Base-by-base conservation (phyloP, 2,888 invertebrate species). In the Euplexia lucipara region DNA sequence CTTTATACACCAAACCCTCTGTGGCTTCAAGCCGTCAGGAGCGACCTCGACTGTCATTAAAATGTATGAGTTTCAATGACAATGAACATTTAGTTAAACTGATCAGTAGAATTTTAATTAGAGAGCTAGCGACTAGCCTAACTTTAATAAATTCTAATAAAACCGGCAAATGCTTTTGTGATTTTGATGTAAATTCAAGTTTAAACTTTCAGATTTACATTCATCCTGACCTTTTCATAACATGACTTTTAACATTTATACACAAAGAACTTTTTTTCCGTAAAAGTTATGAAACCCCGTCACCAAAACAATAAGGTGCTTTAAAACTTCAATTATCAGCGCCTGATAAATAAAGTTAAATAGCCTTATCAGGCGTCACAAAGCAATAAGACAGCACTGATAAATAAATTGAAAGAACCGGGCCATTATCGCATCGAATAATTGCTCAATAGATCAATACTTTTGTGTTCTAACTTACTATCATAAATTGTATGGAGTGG, bases 241-340 rank as follows among this genome's bases (percentile, higher is more conserved):
- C n/a, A n/a, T n/a, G 35, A 30, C 16, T 70, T 35, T 37, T 30
- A 35, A 35, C 35, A 35, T 44, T 35, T 9, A 14, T 10, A 6
- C 35, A 16, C 35, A 16, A n/a, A 71, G 37, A 9, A 44, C 0
- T 9, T 3, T 32, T 64, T 32, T 42, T 64, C 32, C 16, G 7
- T 14, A 20, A 20, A 70, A 16, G 16, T 32, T 20, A 41, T 48
- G 12, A 3, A 3, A 14, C n/a, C n/a, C n/a, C n/a, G n/a, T n/a
- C n/a, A n/a, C n/a, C n/a, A n/a, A n/a, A n/a, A n/a, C n/a, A n/a
- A n/a, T n/a, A n/a, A n/a, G n/a, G n/a, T n/a, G n/a, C n/a, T n/a
- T n/a, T n/a, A n/a, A n/a, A n/a, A n/a, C n/a, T n/a, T n/a, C n/a
- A n/a, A n/a, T n/a, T n/a, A n/a, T n/a, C n/a, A n/a, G n/a, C n/a